A percentile compares a stretch with the other conserved stretches of the same genome.
These are phyloP conservation scores for Coecobrya sp. DNA, from an alignment of 2,888 invertebrate species.

Conservation along the genomic window DNA sequence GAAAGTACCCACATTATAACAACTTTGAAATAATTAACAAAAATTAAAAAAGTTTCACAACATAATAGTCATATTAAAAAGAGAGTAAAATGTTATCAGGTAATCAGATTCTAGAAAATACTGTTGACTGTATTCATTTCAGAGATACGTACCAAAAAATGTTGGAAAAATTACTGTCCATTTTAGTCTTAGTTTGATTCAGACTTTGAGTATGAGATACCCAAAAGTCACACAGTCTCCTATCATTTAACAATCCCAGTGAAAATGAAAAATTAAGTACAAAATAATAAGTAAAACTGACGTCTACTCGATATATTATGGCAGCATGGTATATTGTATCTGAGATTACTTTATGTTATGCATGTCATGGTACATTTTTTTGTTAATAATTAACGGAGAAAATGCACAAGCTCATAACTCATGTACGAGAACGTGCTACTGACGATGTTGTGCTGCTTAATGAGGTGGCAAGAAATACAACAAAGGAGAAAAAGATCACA, in stretches of 20 bases:
- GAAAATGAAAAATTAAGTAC: constrained; percentile 46
- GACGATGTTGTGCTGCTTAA: constrained; percentile 49
- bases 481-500: constrained; percentile 82
- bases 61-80: background rate
- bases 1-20: background rate
- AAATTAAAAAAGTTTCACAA: background rate
- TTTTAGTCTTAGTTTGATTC: constrained; percentile 51
- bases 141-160: background rate
- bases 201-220: constrained; percentile 61
- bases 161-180: constrained; percentile 35
- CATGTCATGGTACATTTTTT: constrained; percentile 59
- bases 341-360: constrained; percentile 1
- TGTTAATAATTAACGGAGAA: background rate
- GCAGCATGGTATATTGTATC: constrained; percentile 23
- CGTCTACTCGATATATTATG: constrained; percentile 14
- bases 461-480: constrained; percentile 76
- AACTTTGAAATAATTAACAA: no score
- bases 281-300: constrained; percentile 22
- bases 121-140: constrained; percentile 54
- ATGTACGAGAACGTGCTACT: background rate
- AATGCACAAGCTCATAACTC: background rate
- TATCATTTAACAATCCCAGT: background rate
- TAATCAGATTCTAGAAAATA: constrained; percentile 75
- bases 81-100: constrained; percentile 58
- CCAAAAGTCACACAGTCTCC: background rate